Base-by-base conservation (phyloP, 1,140 invertebrate genomes). In the Drosophila pallidifrons region DNA sequence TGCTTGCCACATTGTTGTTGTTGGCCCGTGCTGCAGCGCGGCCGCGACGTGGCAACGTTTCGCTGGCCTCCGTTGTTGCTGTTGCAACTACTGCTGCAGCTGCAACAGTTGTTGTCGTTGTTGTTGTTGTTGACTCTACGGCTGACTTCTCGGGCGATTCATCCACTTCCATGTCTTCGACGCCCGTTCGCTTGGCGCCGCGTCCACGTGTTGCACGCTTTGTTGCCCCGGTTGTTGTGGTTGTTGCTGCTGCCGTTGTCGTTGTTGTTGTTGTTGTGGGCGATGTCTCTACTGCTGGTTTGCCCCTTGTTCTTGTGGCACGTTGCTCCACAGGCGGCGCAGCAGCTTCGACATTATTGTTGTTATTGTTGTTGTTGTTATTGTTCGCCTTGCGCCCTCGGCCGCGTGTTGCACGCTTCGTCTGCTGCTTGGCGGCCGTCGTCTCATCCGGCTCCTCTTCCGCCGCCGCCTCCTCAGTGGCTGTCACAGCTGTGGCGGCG, bases 1-100 rank as follows among this genome's bases (percentile, higher is more conserved):
- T 85, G 77, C 66, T 91, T 5, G 78, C 75, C 51, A 61, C 46
- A 43, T 86, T 86, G 28, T 88, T 91, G 59, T 88, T 91, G 43
- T 80, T 77, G 5, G 80, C 78, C 4, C 91, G 90, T 0, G 77
- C 66, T 1, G 78, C 65, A 2, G 81, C 63, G 5, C 91, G 88
- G 4, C 91, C 91, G 28, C 91, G 75, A 25, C 91, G 73, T 8
- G 77, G 73, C 43, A 59, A n/a, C 0, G 64, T 43, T 6, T 65
- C 61, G 38, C n/a, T 55, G 7, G 13, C 32, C 13, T 20, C 61
- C 11, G 61, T 41, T 3, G 28, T 25, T 28, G 65, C n/a, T 55
- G 57, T 38, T 5, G 30, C 30, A 32, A 55, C 46, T 1, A 28
- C 11, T 28, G 65, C 10, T 13, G 15, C 5, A 3, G 58, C 7